These are phyloP conservation scores for Aricia agestis DNA, from an alignment of 1,140 invertebrate species.

Conservation along the genomic window DNA sequence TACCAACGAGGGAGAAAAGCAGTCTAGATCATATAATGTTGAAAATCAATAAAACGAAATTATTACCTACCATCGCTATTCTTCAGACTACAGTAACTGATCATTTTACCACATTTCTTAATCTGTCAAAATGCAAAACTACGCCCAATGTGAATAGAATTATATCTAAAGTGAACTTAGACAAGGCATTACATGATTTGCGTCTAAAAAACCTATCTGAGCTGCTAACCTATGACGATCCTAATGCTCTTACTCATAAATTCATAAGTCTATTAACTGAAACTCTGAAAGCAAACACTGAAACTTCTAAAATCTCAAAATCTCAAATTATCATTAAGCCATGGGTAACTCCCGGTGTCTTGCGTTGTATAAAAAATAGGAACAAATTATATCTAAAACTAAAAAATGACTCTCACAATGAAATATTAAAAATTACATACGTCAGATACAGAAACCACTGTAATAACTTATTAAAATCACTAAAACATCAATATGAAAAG, in stretches of 20 bases:
- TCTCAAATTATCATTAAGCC: slow-evolving; percentile 18
- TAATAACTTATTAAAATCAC: slow-evolving; percentile 25
- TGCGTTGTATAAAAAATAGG: slow-evolving; percentile 16
- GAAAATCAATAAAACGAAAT: too few species aligned
- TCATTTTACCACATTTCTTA: too few species aligned
- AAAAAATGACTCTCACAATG: slow-evolving; percentile 7
- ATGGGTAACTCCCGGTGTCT: slow-evolving; percentile 22
- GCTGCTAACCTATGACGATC: slow-evolving; percentile 14
- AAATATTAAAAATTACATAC: slow-evolving; percentile 19
- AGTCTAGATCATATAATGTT: too few species aligned
- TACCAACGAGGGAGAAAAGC: too few species aligned
- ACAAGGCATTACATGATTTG: neutral
- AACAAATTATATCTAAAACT: slow-evolving; percentile 10
- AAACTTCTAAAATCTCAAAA: neutral
- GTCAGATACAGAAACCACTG: slow-evolving; percentile 20
- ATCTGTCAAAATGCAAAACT: too few species aligned
- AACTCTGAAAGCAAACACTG: slow-evolving; percentile 12
- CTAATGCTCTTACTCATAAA: neutral
- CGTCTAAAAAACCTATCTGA: slow-evolving; percentile 4
- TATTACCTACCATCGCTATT: too few species aligned
- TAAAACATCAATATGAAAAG: slow-evolving; percentile 22
- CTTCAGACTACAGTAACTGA: too few species aligned
- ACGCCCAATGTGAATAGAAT: too few species aligned
- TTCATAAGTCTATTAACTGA: neutral
- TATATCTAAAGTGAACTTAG: slow-evolving; percentile 11